Evolutionary conservation across 2,888 invertebrate species (phyloP).

Genomic region (Eupsilia transversa): DNA sequence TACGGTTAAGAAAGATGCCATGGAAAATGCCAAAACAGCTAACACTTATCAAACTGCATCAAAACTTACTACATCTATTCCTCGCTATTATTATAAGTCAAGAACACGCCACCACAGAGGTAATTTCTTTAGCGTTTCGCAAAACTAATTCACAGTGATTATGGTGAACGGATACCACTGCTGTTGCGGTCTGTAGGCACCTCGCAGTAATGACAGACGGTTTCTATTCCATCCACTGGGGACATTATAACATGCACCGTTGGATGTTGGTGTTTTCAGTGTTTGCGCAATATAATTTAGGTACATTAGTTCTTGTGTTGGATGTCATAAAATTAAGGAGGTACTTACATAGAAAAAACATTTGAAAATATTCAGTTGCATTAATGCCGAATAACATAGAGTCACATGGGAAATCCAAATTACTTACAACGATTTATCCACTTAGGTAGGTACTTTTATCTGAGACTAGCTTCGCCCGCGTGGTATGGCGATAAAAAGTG

Average conservation of each 20-base stretch:
- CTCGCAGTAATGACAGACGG: conserved; percentile 46
- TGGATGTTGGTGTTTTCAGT: conserved; percentile 10
- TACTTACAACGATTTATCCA: too few relatives aligned
- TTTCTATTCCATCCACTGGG: conserved; percentile 51
- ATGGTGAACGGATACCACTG: conserved; percentile 55
- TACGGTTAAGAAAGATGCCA: neutral
- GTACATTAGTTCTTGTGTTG: too few relatives aligned
- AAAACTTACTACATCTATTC: conserved; percentile 15
- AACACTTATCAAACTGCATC: neutral
- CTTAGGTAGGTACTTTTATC: too few relatives aligned
- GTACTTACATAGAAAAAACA: too few relatives aligned
- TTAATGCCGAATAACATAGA: too few relatives aligned
- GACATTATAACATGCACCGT: conserved; percentile 36
- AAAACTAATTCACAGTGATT: conserved; percentile 62
- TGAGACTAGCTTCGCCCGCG: too few relatives aligned
- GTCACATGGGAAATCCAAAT: too few relatives aligned
- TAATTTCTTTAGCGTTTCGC: conserved; percentile 54
- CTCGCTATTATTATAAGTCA: conserved; percentile 22
- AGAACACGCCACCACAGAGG: conserved; percentile 39
- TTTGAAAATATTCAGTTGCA: too few relatives aligned
- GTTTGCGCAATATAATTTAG: too few relatives aligned
- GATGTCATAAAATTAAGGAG: too few relatives aligned
- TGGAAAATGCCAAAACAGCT: too few relatives aligned
- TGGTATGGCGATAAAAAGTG: too few relatives aligned
- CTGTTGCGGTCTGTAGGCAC: conserved; percentile 51